Percentiles rank a stretch among this genome's conserved stretches.
These are phyloP conservation scores for Sardina pilchardus DNA, from an alignment of 2,113 vertebrate species.

Conservation along the genomic window DNA sequence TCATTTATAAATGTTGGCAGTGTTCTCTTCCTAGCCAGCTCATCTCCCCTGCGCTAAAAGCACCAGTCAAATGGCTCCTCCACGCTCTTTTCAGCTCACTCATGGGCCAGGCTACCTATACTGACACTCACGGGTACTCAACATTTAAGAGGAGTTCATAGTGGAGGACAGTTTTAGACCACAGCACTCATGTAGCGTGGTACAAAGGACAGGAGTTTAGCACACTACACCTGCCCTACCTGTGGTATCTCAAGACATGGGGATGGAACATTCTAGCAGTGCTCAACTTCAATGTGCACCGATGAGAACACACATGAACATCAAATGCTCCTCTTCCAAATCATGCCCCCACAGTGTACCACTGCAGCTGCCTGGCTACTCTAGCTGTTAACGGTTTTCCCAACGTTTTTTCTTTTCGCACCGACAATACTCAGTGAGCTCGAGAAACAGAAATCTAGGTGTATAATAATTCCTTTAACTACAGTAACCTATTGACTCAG, in stretches of 20 bases:
- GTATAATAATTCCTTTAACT: not conserved
- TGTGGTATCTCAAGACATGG: not conserved
- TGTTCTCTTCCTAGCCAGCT: not conserved
- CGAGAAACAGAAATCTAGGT: too few species aligned
- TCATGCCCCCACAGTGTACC: too few species aligned
- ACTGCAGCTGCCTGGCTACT: too few species aligned
- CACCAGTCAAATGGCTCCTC: not conserved
- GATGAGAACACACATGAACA: not conserved
- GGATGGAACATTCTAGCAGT: not conserved
- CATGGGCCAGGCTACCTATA: not conserved
- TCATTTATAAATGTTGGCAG: conserved; percentile 3
- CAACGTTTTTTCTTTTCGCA: too few species aligned
- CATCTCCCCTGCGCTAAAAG: not conserved
- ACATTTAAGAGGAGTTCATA: not conserved
- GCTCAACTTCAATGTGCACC: not conserved
- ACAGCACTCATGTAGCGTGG: not conserved
- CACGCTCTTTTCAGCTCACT: not conserved
- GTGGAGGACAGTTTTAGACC: not conserved
- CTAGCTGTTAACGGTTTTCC: too few species aligned
- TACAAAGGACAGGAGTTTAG: not conserved
- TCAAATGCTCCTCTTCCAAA: not conserved
- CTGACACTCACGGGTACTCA: not conserved
- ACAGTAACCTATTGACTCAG: not conserved
- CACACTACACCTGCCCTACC: not conserved
- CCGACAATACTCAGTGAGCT: too few species aligned